phyloP scores from a whole-genome alignment of 2,113 vertebrate genomes.

The Gnathochromis pfefferi region DNA sequence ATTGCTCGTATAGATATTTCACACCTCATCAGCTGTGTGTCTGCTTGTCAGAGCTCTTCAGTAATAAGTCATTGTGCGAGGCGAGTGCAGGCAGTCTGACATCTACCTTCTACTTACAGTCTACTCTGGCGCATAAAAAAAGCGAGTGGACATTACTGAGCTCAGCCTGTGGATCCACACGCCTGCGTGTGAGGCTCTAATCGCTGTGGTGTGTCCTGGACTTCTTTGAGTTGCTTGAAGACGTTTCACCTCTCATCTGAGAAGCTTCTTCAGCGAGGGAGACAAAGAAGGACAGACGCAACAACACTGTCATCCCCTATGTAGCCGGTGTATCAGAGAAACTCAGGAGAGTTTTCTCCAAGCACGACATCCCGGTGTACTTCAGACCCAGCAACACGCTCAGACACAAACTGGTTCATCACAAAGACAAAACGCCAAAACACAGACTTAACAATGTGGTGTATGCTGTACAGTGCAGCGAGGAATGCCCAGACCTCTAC shows the following conservation, averaged over 20 bases:
- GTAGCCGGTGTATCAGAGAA: no score
- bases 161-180: not conserved
- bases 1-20: not conserved
- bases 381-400: rapidly evolving
- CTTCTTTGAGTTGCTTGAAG: not conserved
- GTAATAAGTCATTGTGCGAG: not conserved
- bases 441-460: rapidly evolving
- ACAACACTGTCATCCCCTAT: rapidly evolving
- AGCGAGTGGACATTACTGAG: not conserved
- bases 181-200: not conserved
- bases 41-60: not conserved
- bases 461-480: no score
- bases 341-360: no score
- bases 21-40: not conserved
- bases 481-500: no score
- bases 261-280: no score
- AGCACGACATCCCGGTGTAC: rapidly evolving
- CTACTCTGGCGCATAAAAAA: not conserved
- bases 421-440: no score
- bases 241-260: no score
- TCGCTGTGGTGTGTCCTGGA: not conserved
- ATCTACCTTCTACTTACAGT: not conserved
- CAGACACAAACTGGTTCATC: no score
- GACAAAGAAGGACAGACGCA: no score
- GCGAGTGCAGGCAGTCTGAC: rapidly evolving